phyloP scores from a whole-genome alignment of 2,888 invertebrate genomes.

The Machimus rusticus region DNA sequence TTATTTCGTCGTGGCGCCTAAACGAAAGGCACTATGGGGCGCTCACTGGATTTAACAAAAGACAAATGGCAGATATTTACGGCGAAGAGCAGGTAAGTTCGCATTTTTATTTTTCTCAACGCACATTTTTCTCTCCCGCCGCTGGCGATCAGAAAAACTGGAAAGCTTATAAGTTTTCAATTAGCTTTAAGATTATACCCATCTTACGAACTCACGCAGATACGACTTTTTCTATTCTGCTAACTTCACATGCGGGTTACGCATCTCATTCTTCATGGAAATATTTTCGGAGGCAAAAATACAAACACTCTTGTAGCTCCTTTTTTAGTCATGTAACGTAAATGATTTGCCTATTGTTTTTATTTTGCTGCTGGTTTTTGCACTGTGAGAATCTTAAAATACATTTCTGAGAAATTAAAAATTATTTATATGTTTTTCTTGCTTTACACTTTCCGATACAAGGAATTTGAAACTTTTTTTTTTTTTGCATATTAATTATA shows the following conservation, averaged over 20 bases:
- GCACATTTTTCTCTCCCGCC: background rate
- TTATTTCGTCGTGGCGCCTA: conserved; percentile 81
- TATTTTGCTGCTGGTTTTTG: background rate
- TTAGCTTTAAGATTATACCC: background rate
- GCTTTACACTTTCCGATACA: background rate
- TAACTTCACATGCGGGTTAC: background rate
- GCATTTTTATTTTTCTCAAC: background rate
- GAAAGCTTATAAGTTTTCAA: background rate
- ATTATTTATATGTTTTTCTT: background rate
- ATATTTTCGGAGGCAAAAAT: background rate
- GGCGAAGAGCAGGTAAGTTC: conserved; percentile 78
- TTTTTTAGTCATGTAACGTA: background rate
- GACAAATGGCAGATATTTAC: conserved; percentile 86
- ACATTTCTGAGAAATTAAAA: background rate
- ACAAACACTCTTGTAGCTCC: background rate
- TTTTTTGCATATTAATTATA: background rate
- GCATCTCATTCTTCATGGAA: background rate
- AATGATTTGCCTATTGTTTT: background rate
- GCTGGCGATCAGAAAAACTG: background rate
- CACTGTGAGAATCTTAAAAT: background rate
- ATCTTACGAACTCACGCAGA: background rate
- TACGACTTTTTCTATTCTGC: too few relatives aligned
- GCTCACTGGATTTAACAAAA: conserved; percentile 86
- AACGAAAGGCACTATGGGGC: conserved; percentile 91
- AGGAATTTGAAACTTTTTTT: background rate